phyloP scores from a whole-genome alignment of 2,888 invertebrate genomes.

The Trachelus stipa region DNA sequence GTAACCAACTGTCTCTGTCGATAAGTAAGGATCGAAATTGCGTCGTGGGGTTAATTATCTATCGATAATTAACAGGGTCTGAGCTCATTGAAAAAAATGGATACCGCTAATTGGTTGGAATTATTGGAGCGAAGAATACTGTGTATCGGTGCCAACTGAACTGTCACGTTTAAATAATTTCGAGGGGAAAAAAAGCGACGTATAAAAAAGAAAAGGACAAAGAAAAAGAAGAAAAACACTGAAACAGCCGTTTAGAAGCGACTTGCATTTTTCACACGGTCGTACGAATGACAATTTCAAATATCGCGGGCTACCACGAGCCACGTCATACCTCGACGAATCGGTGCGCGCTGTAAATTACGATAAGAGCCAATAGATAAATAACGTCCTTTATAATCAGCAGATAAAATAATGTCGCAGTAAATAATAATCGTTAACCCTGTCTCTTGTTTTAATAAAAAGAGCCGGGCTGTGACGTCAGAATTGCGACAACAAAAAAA shows the following conservation, averaged over 20 bases:
- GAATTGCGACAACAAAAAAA: neutral
- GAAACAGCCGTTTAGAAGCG: neutral
- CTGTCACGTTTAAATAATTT: conserved; percentile 16
- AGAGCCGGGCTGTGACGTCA: neutral
- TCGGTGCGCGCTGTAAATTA: neutral
- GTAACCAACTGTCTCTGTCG: neutral
- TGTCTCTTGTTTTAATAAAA: neutral
- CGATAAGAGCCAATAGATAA: neutral
- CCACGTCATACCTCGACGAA: neutral
- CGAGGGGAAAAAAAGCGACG: neutral
- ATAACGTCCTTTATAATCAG: neutral
- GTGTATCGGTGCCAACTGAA: conserved; percentile 24
- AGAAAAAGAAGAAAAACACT: neutral
- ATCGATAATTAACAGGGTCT: neutral
- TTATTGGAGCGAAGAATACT: conserved; percentile 30
- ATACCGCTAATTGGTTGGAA: conserved; percentile 20
- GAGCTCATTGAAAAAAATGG: conserved; percentile 1
- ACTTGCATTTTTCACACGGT: conserved; percentile 18
- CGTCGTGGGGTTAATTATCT: conserved; percentile 3
- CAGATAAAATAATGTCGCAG: neutral
- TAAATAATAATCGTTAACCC: neutral
- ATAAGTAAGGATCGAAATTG: neutral
- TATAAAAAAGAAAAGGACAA: neutral
- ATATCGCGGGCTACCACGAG: neutral
- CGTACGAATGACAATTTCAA: neutral